A percentile compares a stretch with the other conserved stretches of the same genome.
These are phyloP conservation scores for Leptinotarsa juncta DNA, from an alignment of 2,888 invertebrate species.

Conservation along the genomic window DNA sequence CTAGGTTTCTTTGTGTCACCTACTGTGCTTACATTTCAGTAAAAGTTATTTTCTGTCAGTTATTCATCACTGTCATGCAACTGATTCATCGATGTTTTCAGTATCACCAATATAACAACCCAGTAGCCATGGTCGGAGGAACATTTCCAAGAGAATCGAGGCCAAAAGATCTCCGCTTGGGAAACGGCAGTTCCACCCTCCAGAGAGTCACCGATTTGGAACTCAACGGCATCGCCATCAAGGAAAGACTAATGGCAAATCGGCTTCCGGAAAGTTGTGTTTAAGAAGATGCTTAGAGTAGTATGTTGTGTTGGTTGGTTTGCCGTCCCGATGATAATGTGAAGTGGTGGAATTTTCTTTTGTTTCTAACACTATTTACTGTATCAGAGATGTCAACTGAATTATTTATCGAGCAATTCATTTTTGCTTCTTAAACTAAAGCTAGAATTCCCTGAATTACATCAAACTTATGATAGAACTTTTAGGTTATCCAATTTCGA, in stretches of 20 bases:
- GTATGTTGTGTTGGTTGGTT: constrained; percentile 33
- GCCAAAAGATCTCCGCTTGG: constrained; percentile 65
- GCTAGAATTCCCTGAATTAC: no score
- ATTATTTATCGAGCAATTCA: no score
- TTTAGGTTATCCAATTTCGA: no score
- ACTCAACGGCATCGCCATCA: constrained; percentile 87
- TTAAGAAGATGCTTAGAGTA: constrained; percentile 65
- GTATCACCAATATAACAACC: constrained; percentile 68
- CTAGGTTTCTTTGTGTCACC: no score
- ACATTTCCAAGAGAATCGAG: constrained; percentile 72
- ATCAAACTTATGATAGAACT: no score
- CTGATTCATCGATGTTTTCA: constrained; percentile 37
- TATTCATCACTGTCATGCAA: no score
- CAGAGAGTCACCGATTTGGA: constrained; percentile 65
- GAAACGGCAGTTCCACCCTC: constrained; percentile 67
- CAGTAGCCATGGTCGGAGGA: constrained; percentile 67
- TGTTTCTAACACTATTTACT: background rate
- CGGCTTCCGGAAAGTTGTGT: constrained; percentile 91
- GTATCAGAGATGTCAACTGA: no score
- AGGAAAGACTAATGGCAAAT: constrained; percentile 87
- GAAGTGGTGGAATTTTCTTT: constrained; percentile 24
- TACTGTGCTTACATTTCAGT: no score
- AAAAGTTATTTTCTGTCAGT: no score
- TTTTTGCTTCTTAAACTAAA: fast-evolving
- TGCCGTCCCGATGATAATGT: constrained; percentile 33